Evolutionary conservation across 2,797 vertebrate genomes (phyloP), one percentile per base, ranked within the genome.

Genomic region (Lemur catta): DNA sequence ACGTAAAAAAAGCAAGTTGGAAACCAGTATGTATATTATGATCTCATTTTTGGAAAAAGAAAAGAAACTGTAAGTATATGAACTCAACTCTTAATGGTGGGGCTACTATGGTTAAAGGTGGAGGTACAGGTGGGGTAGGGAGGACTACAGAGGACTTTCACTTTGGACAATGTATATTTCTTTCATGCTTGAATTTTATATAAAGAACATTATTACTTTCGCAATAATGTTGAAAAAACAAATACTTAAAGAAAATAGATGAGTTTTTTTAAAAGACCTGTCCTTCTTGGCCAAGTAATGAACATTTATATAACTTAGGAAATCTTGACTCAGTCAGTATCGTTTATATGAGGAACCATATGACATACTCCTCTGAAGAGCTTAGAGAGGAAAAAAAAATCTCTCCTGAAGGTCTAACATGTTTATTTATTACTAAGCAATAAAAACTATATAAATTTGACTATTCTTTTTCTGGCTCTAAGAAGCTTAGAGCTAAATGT

Each of bases 241-340:
- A 72, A 26, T 35, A 76, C 22, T 85, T 86, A 12, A 65, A 93
- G 24, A 93, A 85, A 91, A 84, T 57, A 14, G 8, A 65, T 57
- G 35, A 1, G 6, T 80, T 80, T 78, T 91, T 86, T 90, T 71
- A 91, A 72, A 89, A 69, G 38, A 74, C 0, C 18, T 38, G 43
- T 33, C 4, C 7, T 95, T 94, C 46, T 71, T 89, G 67, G 30
- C 46, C n/a, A 89, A 72, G n/a, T 93, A 94, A 85, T 41, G 28
- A 96, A 75, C 52, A 92, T 94, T 96, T 57, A 93, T 6, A 59
- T n/a, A 87, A 75, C 20, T 84, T 89, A 57, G 76, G 88, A 96
- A 93, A 85, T 91, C 9, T 9, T 71, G 55, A 85, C 59, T 63
- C 17, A 48, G 35, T 71, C 10, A 63, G 35, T 43, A 50, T 63